These are phyloP conservation scores for Dunckerocampus dactyliophorus DNA, from an alignment of 2,113 vertebrate species.

Conservation along the genomic window DNA sequence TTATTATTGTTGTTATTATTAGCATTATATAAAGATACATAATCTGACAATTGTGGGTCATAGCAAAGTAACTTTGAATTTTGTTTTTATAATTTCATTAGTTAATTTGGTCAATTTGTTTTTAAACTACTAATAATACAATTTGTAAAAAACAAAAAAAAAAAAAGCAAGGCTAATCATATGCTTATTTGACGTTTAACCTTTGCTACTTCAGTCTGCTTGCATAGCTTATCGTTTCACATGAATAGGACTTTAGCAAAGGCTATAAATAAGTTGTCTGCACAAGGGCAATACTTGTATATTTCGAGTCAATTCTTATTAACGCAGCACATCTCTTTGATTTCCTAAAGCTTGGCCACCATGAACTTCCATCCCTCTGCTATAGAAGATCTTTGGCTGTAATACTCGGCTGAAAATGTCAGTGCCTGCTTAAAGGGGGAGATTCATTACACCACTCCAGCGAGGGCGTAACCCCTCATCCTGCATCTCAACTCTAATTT, in stretches of 20 bases:
- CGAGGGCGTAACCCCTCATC: conserved; percentile 11
- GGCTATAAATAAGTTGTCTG: too few relatives aligned
- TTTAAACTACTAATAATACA: too few relatives aligned
- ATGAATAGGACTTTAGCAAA: too few relatives aligned
- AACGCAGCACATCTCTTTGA: too few relatives aligned
- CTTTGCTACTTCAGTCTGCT: neutral
- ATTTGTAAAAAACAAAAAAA: too few relatives aligned
- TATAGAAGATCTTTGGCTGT: conserved; percentile 11
- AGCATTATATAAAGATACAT: neutral
- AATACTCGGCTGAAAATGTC: conserved; percentile 17
- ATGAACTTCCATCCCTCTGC: conserved; percentile 13
- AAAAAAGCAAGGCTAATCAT: neutral
- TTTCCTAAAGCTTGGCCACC: neutral
- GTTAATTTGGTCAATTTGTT: too few relatives aligned
- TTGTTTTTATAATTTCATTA: too few relatives aligned
- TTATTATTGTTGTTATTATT: neutral
- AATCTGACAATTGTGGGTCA: neutral
- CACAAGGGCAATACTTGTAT: too few relatives aligned
- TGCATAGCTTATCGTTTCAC: too few relatives aligned
- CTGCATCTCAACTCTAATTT: conserved; percentile 30
- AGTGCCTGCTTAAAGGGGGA: conserved; percentile 23
- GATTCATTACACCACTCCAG: conserved; percentile 16
- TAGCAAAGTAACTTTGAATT: too few relatives aligned
- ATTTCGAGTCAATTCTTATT: too few relatives aligned
- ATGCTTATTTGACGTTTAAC: neutral